Conservation (phyloP, 2,113 vertebrate species). For the Chloropsis cyanopogon region DNA sequence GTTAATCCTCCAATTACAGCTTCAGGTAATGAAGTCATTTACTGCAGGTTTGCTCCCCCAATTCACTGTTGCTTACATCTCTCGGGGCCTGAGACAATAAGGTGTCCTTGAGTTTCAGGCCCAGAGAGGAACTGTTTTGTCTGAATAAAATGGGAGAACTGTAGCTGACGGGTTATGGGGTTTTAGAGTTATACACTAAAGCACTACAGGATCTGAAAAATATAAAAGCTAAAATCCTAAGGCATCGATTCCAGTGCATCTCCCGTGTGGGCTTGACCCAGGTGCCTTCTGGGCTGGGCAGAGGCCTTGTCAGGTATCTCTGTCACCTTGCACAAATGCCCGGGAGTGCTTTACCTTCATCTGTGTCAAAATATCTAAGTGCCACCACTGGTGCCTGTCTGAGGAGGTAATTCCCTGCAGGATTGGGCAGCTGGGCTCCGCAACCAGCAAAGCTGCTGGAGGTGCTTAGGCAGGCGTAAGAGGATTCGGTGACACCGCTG, state of each 20-base stretch:
- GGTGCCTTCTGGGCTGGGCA: neutral
- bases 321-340: neutral
- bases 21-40: neutral
- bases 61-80: neutral
- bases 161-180: neutral
- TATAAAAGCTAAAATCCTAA: neutral
- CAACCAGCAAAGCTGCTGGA: slow-evolving; percentile 52
- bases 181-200: neutral
- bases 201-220: neutral
- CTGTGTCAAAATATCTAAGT: neutral
- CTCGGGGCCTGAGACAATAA: neutral
- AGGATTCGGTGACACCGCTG: slow-evolving; percentile 47
- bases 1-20: neutral
- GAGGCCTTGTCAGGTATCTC: neutral
- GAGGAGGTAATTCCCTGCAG: slow-evolving; percentile 8
- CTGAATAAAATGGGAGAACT: neutral
- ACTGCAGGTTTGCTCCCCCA: neutral
- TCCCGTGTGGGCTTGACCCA: neutral
- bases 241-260: neutral
- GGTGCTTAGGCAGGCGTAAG: slow-evolving; percentile 49
- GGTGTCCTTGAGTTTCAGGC: neutral
- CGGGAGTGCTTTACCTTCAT: neutral
- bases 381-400: neutral
- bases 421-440: slow-evolving; percentile 38
- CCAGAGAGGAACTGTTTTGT: neutral